Evolutionary conservation across 2,888 invertebrate genomes (phyloP).

Genomic region (Leptinotarsa rubiginosa): DNA sequence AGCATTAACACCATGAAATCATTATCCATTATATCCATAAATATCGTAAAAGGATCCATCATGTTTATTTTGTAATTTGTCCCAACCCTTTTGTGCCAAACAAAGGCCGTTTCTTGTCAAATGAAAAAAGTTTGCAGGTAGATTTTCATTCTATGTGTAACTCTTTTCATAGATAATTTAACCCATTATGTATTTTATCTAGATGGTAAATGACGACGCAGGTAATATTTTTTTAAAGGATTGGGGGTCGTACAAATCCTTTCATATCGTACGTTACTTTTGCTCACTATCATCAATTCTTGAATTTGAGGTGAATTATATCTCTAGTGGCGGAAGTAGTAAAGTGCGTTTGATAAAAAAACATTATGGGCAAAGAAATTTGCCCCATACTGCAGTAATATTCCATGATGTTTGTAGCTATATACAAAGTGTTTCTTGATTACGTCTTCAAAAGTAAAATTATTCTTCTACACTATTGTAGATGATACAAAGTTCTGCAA

Average conservation of each 20-base stretch:
- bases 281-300: background rate
- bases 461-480: too few relatives aligned
- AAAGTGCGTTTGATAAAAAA: background rate
- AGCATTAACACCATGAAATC: slow-evolving; percentile 50
- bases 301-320: background rate
- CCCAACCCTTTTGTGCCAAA: slow-evolving; percentile 53
- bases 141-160: slow-evolving; percentile 37
- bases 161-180: slow-evolving; percentile 48
- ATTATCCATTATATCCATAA: slow-evolving; percentile 49
- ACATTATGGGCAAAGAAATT: too few relatives aligned
- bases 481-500: too few relatives aligned
- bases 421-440: too few relatives aligned
- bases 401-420: too few relatives aligned
- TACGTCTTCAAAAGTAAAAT: too few relatives aligned
- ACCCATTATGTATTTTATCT: slow-evolving; percentile 37
- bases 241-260: slow-evolving; percentile 29
- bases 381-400: too few relatives aligned
- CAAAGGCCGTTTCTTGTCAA: slow-evolving; percentile 53
- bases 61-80: slow-evolving; percentile 58
- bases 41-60: slow-evolving; percentile 55
- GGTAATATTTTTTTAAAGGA: slow-evolving; percentile 36
- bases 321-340: background rate
- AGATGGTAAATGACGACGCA: slow-evolving; percentile 34
- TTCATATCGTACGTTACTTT: background rate
- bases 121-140: slow-evolving; percentile 40